phyloP scores from a whole-genome alignment of 2,113 vertebrate species.

The Enhydra lutris region DNA sequence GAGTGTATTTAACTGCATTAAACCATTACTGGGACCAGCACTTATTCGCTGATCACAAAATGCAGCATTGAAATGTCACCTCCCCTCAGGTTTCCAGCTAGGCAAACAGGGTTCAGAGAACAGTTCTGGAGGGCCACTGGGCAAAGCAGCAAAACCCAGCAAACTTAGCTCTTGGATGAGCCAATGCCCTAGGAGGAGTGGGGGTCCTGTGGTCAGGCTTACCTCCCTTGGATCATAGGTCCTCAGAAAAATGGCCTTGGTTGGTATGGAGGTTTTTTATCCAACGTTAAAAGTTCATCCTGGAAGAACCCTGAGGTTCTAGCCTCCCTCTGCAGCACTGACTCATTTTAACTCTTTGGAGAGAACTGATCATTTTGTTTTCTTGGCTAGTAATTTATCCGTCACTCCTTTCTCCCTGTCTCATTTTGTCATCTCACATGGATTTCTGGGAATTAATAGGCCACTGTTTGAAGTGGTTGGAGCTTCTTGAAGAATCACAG shows the following conservation, averaged over 20 bases:
- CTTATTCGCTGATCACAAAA: not conserved
- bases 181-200: not conserved
- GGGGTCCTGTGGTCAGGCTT: not conserved
- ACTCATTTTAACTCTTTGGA: not conserved
- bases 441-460: not conserved
- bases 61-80: not conserved
- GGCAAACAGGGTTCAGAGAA: not conserved
- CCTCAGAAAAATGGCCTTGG: not conserved
- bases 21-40: not conserved
- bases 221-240: not conserved
- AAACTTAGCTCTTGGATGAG: not conserved
- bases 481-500: not conserved
- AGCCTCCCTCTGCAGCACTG: not conserved
- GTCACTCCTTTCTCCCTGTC: not conserved
- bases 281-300: not conserved
- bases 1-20: not conserved
- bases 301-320: not conserved
- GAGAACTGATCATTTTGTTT: slow-evolving; percentile 19
- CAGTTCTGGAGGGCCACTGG: no score
- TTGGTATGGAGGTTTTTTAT: not conserved
- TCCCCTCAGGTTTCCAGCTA: not conserved
- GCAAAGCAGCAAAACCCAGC: not conserved
- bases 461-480: not conserved
- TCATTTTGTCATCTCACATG: not conserved
- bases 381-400: not conserved